Percentiles rank a stretch among this genome's conserved stretches.
Evolutionary conservation across 37 sponge, comb jelly and placozoan species (phyloP).

Genomic region (Ianthella basta): DNA sequence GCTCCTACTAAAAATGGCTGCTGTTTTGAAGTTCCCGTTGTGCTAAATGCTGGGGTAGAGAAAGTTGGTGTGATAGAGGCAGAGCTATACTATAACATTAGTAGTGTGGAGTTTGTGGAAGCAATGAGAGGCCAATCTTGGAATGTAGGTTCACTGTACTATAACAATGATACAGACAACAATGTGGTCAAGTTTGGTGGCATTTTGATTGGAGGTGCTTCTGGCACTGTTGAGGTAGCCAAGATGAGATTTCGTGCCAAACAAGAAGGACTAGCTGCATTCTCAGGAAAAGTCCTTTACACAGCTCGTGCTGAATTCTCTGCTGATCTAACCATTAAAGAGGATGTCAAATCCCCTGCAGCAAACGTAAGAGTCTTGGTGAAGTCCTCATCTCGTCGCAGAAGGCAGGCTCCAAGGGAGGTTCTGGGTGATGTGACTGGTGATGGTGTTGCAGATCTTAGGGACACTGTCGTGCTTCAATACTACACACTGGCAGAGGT

Average conservation of each 20-base stretch:
- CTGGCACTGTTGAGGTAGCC: conserved; percentile 28
- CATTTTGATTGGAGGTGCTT: conserved; percentile 40
- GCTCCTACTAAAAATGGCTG: not conserved
- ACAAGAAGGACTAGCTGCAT: not conserved
- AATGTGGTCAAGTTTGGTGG: conserved; percentile 57
- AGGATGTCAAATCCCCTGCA: not conserved
- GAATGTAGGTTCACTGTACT: conserved; percentile 41
- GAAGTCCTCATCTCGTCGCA: not conserved
- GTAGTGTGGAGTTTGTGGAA: conserved; percentile 7
- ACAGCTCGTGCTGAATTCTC: conserved; percentile 8
- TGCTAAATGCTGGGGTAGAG: conserved; percentile 24
- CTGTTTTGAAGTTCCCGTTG: conserved; percentile 39
- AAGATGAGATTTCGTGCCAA: conserved; percentile 33
- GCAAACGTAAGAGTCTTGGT: not conserved
- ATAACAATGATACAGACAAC: not conserved
- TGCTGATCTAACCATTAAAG: not conserved
- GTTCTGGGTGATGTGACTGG: conserved; percentile 59
- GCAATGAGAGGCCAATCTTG: conserved; percentile 40
- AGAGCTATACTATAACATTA: conserved; percentile 15
- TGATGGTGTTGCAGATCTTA: conserved; percentile 65
- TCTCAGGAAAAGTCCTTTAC: not conserved
- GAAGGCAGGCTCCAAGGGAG: not conserved
- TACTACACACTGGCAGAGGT: conserved; percentile 44
- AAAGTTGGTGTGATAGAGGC: conserved; percentile 54
- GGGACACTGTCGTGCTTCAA: conserved; percentile 57